Conservation (phyloP, 2,113 vertebrate species). For the Ia io region DNA sequence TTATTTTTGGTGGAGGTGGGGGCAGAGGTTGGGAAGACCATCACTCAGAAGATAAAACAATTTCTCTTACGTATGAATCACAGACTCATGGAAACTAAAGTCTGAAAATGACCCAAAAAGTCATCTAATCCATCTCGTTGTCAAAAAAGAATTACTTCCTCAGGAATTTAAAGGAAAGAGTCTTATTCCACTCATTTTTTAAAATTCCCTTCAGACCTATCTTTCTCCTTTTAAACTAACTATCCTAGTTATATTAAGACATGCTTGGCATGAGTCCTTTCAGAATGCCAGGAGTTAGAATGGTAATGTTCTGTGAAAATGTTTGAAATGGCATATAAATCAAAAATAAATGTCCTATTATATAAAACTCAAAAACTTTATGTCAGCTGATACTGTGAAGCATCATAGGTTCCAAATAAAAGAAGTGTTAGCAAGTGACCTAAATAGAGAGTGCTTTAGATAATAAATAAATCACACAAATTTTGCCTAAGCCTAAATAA, state of each 20-base stretch:
- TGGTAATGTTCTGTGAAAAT: slow-evolving; percentile 32
- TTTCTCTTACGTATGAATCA: slow-evolving; percentile 47
- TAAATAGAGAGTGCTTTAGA: not conserved
- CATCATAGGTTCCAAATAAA: not conserved
- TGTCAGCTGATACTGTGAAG: not conserved
- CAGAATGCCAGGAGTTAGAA: slow-evolving; percentile 26
- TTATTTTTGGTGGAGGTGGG: slow-evolving; percentile 35
- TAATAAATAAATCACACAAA: not conserved
- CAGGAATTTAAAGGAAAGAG: not conserved
- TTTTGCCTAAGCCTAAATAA: not conserved
- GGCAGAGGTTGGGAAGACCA: not conserved
- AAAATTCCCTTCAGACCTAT: not conserved
- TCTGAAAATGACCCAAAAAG: slow-evolving; percentile 31
- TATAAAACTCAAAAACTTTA: slow-evolving; percentile 25
- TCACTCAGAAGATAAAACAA: slow-evolving; percentile 51
- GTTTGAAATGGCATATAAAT: slow-evolving; percentile 36
- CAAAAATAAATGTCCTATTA: not conserved
- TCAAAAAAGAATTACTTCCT: slow-evolving; percentile 31
- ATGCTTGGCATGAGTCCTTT: not conserved
- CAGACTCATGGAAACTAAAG: slow-evolving; percentile 23
- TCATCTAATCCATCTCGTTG: not conserved
- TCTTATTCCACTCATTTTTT: slow-evolving; percentile 27
- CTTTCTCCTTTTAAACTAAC: slow-evolving; percentile 15
- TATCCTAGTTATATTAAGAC: not conserved
- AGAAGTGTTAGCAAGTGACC: not conserved